A percentile compares a stretch with the other conserved stretches of the same genome.
Evolutionary conservation across 1,140 invertebrate genomes (phyloP).

Genomic region (Drosophila varians): DNA sequence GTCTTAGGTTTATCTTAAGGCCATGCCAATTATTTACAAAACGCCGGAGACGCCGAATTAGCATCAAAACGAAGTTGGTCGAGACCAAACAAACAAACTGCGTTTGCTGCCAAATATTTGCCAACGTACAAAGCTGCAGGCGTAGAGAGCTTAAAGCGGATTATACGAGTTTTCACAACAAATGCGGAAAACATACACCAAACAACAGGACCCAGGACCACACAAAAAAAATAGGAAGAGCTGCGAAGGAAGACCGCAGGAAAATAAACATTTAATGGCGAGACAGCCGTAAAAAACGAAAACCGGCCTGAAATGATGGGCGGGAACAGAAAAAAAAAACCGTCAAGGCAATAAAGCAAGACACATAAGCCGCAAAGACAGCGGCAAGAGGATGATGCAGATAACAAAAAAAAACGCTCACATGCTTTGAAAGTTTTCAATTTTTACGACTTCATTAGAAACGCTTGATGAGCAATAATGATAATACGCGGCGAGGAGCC

Average conservation of each 20-base stretch:
- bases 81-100: slow-evolving; percentile 28
- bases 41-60: slow-evolving; percentile 35
- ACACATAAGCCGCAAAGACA: slow-evolving; percentile 37
- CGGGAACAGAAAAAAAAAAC: slow-evolving; percentile 18
- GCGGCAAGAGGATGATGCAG: slow-evolving; percentile 15
- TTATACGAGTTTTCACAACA: slow-evolving; percentile 33
- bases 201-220: background rate
- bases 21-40: slow-evolving; percentile 30
- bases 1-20: background rate
- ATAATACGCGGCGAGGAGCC: slow-evolving; percentile 31
- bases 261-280: slow-evolving; percentile 50
- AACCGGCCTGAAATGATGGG: slow-evolving; percentile 10
- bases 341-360: slow-evolving; percentile 32
- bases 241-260: slow-evolving; percentile 13
- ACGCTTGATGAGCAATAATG: slow-evolving; percentile 76
- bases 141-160: slow-evolving; percentile 35
- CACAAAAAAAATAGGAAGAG: background rate
- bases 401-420: slow-evolving; percentile 31
- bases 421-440: slow-evolving; percentile 73
- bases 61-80: slow-evolving; percentile 32
- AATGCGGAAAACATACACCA: slow-evolving; percentile 30
- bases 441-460: slow-evolving; percentile 78
- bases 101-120: slow-evolving; percentile 40
- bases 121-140: slow-evolving; percentile 15
- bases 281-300: slow-evolving; percentile 12